Evolutionary conservation across 2,113 vertebrate genomes (phyloP).

Genomic region (Ancistrus triradiatus): DNA sequence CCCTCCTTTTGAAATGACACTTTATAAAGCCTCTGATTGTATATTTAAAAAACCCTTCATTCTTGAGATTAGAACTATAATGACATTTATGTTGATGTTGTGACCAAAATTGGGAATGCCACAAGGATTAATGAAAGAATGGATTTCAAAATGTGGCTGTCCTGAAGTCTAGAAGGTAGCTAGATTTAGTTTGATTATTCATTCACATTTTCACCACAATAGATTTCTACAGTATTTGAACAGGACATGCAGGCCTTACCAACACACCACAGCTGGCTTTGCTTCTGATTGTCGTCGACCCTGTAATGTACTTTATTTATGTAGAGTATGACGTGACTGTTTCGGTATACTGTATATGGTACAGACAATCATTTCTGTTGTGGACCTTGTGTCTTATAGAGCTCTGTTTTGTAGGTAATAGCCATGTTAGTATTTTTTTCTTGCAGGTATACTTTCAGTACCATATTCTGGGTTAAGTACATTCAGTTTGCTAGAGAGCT

Average conservation of each 20-base stretch:
- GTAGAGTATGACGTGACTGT: slow-evolving; percentile 41
- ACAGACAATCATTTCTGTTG: slow-evolving; percentile 10
- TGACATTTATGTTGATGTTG: slow-evolving; percentile 23
- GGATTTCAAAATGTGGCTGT: slow-evolving; percentile 1
- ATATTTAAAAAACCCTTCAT: slow-evolving; percentile 45
- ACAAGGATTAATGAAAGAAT: too few species aligned
- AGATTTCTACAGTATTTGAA: not conserved
- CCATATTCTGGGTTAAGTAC: too few species aligned
- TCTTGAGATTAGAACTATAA: not conserved
- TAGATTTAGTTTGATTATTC: slow-evolving; percentile 7
- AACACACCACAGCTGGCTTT: not conserved
- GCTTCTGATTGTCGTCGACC: slow-evolving; percentile 57
- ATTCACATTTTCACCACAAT: not conserved
- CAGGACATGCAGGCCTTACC: not conserved
- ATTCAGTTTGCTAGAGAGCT: too few species aligned
- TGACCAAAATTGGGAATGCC: slow-evolving; percentile 29
- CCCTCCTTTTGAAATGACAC: slow-evolving; percentile 44
- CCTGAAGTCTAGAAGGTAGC: slow-evolving; percentile 11
- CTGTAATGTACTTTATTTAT: slow-evolving; percentile 56
- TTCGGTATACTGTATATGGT: slow-evolving; percentile 31
- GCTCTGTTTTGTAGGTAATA: slow-evolving; percentile 6
- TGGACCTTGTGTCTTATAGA: slow-evolving; percentile 10
- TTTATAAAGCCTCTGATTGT: slow-evolving; percentile 70
- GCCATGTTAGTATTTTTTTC: slow-evolving; percentile 9
- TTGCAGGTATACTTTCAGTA: too few species aligned